Base-by-base conservation (phyloP, 2,888 invertebrate genomes). In the Lasioglossum malachurum region DNA sequence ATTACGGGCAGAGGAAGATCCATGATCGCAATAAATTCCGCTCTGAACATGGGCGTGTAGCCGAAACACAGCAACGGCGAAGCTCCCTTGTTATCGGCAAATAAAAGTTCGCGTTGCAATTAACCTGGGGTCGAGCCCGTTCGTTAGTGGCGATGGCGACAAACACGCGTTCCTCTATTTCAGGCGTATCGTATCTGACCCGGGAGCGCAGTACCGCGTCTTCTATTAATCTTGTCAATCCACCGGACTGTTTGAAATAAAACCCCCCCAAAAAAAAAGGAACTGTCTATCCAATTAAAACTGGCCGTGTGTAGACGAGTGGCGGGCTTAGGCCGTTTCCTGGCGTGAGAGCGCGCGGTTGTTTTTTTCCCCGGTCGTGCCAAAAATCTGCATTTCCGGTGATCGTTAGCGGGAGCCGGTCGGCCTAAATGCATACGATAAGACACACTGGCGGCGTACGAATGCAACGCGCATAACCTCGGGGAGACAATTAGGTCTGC, bases 341-440 rank as follows among this genome's bases (percentile, higher is more conserved):
- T 77, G 76, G 57, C 77, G 75, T 44, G 78, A 79, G 67, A 79
- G 35, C 19, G 38, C 57, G 73, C 67, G 57, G 49, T 53, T 79
- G 76, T 74, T 86, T 82, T 82, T 67, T 73, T 7, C 27, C 60
- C 16, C 7, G 64, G 31, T 16, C 23, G 67, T 19, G 75, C 78
- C 57, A 57, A 77, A 82, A 86, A 86, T 86, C 86, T 86, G 73
- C 82, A 87, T 78, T 86, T 69, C 75, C 72, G 78, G 78, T 76
- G 87, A 86, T 86, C 87, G 82, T 82, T 86, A 87, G 49, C 72
- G 31, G 67, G 38, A 78, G 72, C 72, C 72, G 41, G 46, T 31
- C 69, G 86, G 72, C 87, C 87, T 87, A 86, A 86, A 82, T 87
- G 78, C 86, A 87, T 87, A 86, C 82, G 86, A 79, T 86, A 87